Percentiles rank a stretch among this genome's conserved stretches.
phyloP scores from a whole-genome alignment of 2,888 invertebrate genomes.

The Tipula unca region DNA sequence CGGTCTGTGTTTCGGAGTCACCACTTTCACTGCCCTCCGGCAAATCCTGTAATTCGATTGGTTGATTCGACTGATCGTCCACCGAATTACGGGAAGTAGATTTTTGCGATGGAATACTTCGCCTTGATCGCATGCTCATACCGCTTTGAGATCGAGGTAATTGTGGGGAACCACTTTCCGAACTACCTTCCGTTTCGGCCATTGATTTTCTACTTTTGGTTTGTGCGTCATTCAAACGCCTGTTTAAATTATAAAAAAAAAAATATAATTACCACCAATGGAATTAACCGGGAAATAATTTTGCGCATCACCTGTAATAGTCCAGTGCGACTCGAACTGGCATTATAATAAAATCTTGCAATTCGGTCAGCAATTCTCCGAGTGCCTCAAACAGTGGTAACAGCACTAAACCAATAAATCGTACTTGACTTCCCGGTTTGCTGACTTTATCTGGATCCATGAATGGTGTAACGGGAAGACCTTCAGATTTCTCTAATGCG shows the following conservation, averaged over 20 bases:
- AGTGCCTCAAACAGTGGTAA: conserved; percentile 72
- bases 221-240: conserved; percentile 42
- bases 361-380: conserved; percentile 62
- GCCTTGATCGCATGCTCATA: conserved; percentile 47
- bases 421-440: conserved; percentile 74
- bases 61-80: conserved; percentile 42
- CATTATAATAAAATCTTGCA: conserved; percentile 50
- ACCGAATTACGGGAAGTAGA: conserved; percentile 48
- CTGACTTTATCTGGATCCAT: conserved; percentile 82
- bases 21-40: conserved; percentile 51
- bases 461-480: conserved; percentile 74
- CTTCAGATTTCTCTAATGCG: conserved; percentile 72
- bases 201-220: conserved; percentile 40
- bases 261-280: neutral
- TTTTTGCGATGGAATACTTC: conserved; percentile 45
- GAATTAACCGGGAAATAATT: neutral
- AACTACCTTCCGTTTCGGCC: conserved; percentile 33
- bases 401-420: conserved; percentile 72
- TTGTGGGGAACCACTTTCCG: conserved; percentile 35
- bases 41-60: conserved; percentile 46
- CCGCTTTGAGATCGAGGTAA: conserved; percentile 45
- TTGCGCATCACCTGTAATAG: conserved; percentile 37
- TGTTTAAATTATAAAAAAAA: conserved; percentile 24
- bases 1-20: conserved; percentile 59
- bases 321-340: conserved; percentile 42